These are phyloP conservation scores for Pteria penguin DNA, from an alignment of 2,888 invertebrate species.

Conservation along the genomic window DNA sequence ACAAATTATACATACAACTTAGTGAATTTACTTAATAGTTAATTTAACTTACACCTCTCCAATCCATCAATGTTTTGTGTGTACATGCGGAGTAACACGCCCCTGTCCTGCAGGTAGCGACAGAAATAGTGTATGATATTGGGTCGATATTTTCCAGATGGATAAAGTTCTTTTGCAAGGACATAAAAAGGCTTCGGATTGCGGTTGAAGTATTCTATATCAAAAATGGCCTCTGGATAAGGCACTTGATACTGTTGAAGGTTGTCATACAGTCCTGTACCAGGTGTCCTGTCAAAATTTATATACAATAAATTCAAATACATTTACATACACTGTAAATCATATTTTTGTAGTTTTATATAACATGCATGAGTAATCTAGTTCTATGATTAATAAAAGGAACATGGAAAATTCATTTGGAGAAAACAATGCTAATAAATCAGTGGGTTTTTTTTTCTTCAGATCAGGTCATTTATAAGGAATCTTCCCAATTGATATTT, in stretches of 20 bases:
- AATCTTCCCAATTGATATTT: no score
- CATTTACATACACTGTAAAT: no score
- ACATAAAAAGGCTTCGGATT: conserved; percentile 81
- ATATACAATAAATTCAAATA: no score
- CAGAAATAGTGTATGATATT: conserved; percentile 81
- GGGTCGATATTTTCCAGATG: conserved; percentile 79
- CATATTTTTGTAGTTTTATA: no score
- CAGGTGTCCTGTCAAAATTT: conserved; percentile 76
- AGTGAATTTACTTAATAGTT: neutral
- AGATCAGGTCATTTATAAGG: no score
- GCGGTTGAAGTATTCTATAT: conserved; percentile 79
- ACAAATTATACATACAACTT: no score
- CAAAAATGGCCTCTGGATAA: conserved; percentile 81
- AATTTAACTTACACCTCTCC: conserved; percentile 79
- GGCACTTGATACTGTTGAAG: conserved; percentile 80
- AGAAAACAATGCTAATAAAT: no score
- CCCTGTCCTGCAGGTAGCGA: conserved; percentile 78
- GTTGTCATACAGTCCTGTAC: conserved; percentile 81
- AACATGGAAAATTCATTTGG: no score
- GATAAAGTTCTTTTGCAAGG: conserved; percentile 81
- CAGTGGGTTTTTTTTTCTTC: no score
- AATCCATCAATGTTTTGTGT: conserved; percentile 81
- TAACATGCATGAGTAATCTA: no score
- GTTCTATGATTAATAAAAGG: no score
- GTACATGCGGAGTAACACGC: conserved; percentile 79